Evolutionary conservation across 1,140 invertebrate species (phyloP).

Genomic region (Cotesia typhae): DNA sequence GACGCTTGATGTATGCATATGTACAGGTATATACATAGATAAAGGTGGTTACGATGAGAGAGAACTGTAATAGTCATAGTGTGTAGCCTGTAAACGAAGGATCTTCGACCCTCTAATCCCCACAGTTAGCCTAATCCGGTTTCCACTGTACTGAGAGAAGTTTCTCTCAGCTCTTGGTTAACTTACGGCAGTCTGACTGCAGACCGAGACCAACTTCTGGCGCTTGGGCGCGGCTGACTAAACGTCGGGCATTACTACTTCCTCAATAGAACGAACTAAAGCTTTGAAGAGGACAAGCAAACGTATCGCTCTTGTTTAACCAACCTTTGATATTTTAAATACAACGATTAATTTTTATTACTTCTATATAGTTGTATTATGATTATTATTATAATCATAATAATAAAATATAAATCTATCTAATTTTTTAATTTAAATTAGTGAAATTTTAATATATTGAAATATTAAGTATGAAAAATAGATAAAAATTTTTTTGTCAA

Average conservation of each 20-base stretch:
- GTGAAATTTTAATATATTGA: too few species aligned
- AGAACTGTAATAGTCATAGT: not conserved
- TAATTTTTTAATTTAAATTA: too few species aligned
- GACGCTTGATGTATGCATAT: not conserved
- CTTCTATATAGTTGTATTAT: too few species aligned
- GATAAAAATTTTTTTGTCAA: too few species aligned
- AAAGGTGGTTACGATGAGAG: not conserved
- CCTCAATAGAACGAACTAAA: not conserved
- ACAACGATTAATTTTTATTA: too few species aligned
- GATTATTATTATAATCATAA: too few species aligned
- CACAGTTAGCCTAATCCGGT: constrained; percentile 39
- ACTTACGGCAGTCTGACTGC: constrained; percentile 35
- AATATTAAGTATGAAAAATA: too few species aligned
- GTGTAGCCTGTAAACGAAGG: not conserved
- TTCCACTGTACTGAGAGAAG: constrained; percentile 23
- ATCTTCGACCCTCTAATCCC: constrained; percentile 29
- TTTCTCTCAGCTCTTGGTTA: constrained; percentile 32
- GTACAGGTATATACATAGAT: not conserved
- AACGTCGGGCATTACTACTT: constrained; percentile 32
- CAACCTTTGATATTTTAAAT: not conserved
- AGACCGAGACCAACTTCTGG: constrained; percentile 32
- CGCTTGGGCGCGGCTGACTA: constrained; percentile 38
- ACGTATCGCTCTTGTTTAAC: not conserved
- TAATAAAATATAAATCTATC: too few species aligned
- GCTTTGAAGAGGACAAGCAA: not conserved